Percentiles rank a stretch among this genome's conserved stretches.
Evolutionary conservation across 2,113 vertebrate species (phyloP).

Genomic region (Acinonyx jubatus): DNA sequence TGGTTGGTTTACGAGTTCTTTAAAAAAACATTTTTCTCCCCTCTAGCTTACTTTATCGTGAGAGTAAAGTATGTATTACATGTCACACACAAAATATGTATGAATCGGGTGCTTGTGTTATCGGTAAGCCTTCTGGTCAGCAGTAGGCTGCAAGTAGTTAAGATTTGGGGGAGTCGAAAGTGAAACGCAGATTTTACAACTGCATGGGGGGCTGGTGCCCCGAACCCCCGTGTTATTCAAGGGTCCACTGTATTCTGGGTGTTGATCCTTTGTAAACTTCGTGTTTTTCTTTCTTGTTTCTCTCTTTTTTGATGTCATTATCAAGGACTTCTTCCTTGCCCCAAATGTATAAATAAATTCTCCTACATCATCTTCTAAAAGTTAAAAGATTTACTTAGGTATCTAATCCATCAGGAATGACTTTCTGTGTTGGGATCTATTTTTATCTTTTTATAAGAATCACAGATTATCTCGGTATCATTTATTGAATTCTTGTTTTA

Average conservation of each 20-base stretch:
- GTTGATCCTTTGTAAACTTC: not conserved
- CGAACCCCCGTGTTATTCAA: not conserved
- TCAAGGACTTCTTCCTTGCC: not conserved
- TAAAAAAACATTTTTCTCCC: not conserved
- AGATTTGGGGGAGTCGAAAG: not conserved
- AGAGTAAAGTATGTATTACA: not conserved
- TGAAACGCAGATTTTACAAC: not conserved
- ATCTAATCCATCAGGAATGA: not conserved
- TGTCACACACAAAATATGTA: not conserved
- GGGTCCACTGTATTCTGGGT: not conserved
- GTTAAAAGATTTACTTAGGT: not conserved
- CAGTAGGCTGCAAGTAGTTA: not conserved
- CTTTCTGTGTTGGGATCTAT: not conserved
- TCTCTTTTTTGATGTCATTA: not conserved
- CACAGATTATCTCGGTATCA: not conserved
- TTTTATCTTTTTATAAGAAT: not conserved
- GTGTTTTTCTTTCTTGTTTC: not conserved
- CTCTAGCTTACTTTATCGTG: not conserved
- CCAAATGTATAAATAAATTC: not conserved
- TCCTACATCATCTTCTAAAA: not conserved
- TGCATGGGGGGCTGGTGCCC: not conserved
- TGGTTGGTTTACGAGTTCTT: not conserved
- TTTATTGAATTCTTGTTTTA: not conserved
- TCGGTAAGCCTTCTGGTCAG: not conserved
- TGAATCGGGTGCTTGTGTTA: not conserved